Base-by-base conservation (phyloP, 2,113 vertebrate species). In the Synchiropus splendidus region DNA sequence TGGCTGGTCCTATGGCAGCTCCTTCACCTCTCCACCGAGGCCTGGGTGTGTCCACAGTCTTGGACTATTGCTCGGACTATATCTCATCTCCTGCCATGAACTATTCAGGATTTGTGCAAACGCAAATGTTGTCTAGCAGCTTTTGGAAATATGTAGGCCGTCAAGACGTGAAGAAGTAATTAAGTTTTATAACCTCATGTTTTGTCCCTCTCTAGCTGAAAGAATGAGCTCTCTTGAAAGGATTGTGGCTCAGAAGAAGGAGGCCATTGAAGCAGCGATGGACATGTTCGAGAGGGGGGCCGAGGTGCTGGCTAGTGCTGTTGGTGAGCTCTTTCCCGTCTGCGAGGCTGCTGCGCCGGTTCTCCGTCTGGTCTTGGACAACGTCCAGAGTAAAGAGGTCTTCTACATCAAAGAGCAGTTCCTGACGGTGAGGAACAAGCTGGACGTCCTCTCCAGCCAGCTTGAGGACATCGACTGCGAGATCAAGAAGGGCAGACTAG, bases 381-480 rank as follows among this genome's bases (percentile, higher is more conserved):
- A 86, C 1, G 72, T 83, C 17, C 78, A 83, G 2, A 87, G 86
- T 67, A 86, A 83, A 50, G 86, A 88, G 60, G 72, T 88, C 2
- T 71, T 73, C 42, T 86, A 82, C 10, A 83, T 86, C 27, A 88
- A 87, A 47, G 83, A 86, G 56, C 83, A 85, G 34, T 88, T 87
- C 58, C 52, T 83, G 44, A 53, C 55, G 0, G 82, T 87, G 39
- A 57, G 67, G 16, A 80, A 72, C 67, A 75, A 70, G 27, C 61
- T 88, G 1, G 83, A 88, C 5, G 54, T 83, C 9, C 67, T 88
- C 17, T 86, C 83, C 3, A 13, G 36, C 6, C 70, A 87, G 49
- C 69, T 86, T 21, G 70, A 84, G 0, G 78, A 84, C 60, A 81
- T 88, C 6, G 69, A 85, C 48, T 48, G 58, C 1, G 85, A 87